These are phyloP conservation scores for Decapterus maruadsi DNA, from an alignment of 2,797 vertebrate genomes.

Conservation along the genomic window DNA sequence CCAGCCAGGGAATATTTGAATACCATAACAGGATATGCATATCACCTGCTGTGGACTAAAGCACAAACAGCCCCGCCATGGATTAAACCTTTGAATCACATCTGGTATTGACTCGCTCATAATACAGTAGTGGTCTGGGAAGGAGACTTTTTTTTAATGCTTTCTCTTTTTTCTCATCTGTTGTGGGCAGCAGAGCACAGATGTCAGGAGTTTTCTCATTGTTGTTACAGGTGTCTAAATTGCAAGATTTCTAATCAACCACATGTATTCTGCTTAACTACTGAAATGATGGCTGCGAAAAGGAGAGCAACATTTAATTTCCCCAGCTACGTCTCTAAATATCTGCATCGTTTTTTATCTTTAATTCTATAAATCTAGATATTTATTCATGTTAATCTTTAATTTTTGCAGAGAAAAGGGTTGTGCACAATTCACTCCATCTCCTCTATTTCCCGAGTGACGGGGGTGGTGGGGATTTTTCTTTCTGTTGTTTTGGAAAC, in stretches of 20 bases:
- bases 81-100: conserved; percentile 19
- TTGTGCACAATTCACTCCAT: neutral
- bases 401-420: too few species aligned
- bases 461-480: neutral
- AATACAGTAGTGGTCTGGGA: neutral
- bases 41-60: conserved; percentile 21
- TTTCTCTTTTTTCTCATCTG: neutral
- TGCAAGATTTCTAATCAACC: neutral
- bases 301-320: neutral
- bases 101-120: neutral
- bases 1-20: conserved; percentile 44
- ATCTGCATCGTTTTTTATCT: neutral
- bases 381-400: too few species aligned
- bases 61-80: neutral
- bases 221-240: conserved; percentile 16
- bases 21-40: conserved; percentile 41
- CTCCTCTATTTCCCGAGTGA: neutral
- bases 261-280: neutral
- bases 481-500: neutral
- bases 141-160: neutral
- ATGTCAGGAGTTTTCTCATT: neutral
- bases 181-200: neutral
- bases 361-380: too few species aligned
- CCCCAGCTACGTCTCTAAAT: neutral
- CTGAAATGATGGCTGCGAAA: neutral